Conservation (phyloP, 2,113 vertebrate species). For the Ciconia boyciana region DNA sequence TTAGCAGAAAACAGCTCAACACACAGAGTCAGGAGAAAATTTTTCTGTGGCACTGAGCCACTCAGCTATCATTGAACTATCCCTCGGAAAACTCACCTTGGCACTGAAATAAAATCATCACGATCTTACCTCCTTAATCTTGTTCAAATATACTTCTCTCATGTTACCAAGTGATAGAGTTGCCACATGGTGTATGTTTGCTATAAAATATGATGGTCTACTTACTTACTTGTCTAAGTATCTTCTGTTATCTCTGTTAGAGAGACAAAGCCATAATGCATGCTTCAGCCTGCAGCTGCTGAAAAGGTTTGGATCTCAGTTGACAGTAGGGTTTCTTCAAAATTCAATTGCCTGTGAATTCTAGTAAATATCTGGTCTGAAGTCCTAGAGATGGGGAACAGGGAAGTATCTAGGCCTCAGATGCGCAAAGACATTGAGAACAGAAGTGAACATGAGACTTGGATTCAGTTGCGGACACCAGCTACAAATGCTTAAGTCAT, state of each 20-base stretch:
- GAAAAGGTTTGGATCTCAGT: background rate
- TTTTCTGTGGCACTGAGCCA: background rate
- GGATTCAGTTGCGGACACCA: background rate
- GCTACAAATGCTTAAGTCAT: background rate
- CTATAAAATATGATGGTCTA: background rate
- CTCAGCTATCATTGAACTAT: background rate
- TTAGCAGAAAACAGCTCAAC: background rate
- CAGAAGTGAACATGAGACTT: background rate
- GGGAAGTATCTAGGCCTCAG: background rate
- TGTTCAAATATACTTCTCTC: background rate
- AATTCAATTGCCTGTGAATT: background rate
- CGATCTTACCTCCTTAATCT: background rate
- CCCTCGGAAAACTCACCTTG: background rate
- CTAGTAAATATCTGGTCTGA: background rate
- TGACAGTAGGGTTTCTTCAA: background rate
- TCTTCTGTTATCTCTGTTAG: background rate
- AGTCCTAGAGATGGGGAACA: background rate
- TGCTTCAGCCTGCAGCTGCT: background rate
- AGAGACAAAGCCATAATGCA: background rate
- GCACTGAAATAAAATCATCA: background rate
- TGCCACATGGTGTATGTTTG: background rate
- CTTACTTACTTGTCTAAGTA: background rate
- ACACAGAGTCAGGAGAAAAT: accelerated
- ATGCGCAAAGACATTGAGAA: background rate
- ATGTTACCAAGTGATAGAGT: background rate